Percentiles rank a stretch among this genome's conserved stretches.
These are phyloP conservation scores for Spinus pinus DNA, from an alignment of 2,797 vertebrate genomes.

Conservation along the genomic window DNA sequence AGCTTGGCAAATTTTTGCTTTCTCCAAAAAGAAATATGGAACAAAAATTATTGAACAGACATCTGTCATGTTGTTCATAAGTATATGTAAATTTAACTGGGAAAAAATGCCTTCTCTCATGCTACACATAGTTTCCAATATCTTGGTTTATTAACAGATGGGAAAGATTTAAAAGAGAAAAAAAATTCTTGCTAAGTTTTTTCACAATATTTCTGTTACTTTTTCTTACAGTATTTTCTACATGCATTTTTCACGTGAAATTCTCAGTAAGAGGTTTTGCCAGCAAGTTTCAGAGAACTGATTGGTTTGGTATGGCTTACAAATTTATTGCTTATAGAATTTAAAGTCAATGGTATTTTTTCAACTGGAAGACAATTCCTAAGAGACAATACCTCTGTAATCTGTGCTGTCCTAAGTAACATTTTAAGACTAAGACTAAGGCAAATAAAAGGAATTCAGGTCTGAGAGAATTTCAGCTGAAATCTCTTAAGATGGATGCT, in stretches of 20 bases:
- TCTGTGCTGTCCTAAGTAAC: neutral
- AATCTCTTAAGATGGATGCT: neutral
- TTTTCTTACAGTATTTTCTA: neutral
- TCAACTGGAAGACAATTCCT: neutral
- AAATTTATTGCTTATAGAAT: neutral
- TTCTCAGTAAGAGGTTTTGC: neutral
- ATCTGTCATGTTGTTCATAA: neutral
- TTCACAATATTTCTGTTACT: neutral
- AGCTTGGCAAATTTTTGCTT: neutral
- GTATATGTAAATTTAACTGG: neutral
- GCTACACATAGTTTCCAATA: neutral
- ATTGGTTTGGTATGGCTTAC: neutral
- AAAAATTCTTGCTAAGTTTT: neutral
- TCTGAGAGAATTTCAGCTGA: neutral
- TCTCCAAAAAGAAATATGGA: neutral
- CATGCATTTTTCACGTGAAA: neutral
- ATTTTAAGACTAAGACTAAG: neutral
- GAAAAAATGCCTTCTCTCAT: neutral
- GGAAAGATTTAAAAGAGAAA: neutral
- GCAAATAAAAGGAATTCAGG: neutral
- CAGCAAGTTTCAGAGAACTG: neutral
- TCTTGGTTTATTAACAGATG: neutral
- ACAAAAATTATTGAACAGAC: neutral
- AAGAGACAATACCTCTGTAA: neutral
- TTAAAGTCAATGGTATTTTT: neutral